Base-by-base conservation (phyloP, 2,113 vertebrate species). In the Halcyon senegalensis region DNA sequence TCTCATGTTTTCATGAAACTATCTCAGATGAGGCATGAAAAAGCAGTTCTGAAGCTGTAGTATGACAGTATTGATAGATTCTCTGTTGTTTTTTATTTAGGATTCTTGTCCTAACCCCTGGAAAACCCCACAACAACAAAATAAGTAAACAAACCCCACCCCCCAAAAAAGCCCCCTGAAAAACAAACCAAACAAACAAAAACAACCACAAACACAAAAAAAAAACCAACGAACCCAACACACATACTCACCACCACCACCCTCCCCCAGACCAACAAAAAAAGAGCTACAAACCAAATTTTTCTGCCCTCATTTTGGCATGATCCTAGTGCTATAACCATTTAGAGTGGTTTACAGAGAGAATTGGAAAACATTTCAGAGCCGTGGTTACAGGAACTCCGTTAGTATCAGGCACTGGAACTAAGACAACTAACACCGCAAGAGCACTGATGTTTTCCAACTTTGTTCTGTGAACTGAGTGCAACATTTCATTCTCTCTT, bases 381-480 rank as follows among this genome's bases (percentile, higher is more conserved):
- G 23, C 28, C 37, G 11, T 1, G 1, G 50, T 83, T 95, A 70
- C 60, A 84, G 66, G 62, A 91, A 31, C 27, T 91, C 79, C 51
- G 66, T 79, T 50, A 87, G 39, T 39, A 78, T 13, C 30, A 74
- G 12, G 10, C 12, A 25, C 46, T 85, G 86, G 56, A 68, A 64
- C 19, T 75, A 51, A 73, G 39, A 30, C 16, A 60, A 9, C 33
- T n/a, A 64, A 27, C 33, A 69, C 56, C n/a, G 25, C n/a, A 58
- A 56, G 56, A 90, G 37, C 48, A 66, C 48, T 69, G 62, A 72
- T 0, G 16, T 84, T 64, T 86, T 86, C 48, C 39, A 66, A 0
- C 11, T 50, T 79, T 77, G 70, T 96, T 74, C 68, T 97, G 94
- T 97, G 94, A 91, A 93, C 74, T 94, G 81, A 80, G n/a, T 56